Evolutionary conservation across 2,888 invertebrate genomes (phyloP).

Genomic region (Cryptus armator): DNA sequence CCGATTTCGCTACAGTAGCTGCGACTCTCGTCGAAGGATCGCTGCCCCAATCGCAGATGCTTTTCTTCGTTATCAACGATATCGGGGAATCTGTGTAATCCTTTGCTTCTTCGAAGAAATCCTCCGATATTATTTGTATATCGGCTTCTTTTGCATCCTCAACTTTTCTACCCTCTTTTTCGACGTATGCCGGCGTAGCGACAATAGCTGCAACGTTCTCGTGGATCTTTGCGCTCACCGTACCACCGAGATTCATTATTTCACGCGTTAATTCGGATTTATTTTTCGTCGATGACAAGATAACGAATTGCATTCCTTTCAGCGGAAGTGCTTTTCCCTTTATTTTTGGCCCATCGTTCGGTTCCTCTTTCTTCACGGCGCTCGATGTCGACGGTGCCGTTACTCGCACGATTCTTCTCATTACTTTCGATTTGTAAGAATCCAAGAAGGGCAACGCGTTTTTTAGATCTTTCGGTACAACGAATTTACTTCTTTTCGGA

Average conservation of each 20-base stretch:
- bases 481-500: slow-evolving; percentile 91
- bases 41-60: slow-evolving; percentile 93
- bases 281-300: slow-evolving; percentile 87
- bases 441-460: slow-evolving; percentile 87
- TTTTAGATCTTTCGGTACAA: slow-evolving; percentile 88
- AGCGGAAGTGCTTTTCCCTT: slow-evolving; percentile 89
- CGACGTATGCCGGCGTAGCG: slow-evolving; percentile 89
- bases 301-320: slow-evolving; percentile 92
- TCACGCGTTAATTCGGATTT: slow-evolving; percentile 89
- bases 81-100: slow-evolving; percentile 88
- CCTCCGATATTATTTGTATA: slow-evolving; percentile 93
- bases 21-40: slow-evolving; percentile 87
- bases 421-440: slow-evolving; percentile 87
- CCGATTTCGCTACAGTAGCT: slow-evolving; percentile 87
- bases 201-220: slow-evolving; percentile 91
- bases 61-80: slow-evolving; percentile 89
- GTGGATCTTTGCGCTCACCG: slow-evolving; percentile 88
- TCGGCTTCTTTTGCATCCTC: slow-evolving; percentile 88
- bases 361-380: slow-evolving; percentile 86
- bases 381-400: slow-evolving; percentile 85
- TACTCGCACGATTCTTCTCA: slow-evolving; percentile 87
- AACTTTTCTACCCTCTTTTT: slow-evolving; percentile 89
- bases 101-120: slow-evolving; percentile 90
- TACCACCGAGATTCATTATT: slow-evolving; percentile 92
- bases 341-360: slow-evolving; percentile 88